Evolutionary conservation across 2,797 vertebrate species (phyloP).

Genomic region (Nyctibius grandis): DNA sequence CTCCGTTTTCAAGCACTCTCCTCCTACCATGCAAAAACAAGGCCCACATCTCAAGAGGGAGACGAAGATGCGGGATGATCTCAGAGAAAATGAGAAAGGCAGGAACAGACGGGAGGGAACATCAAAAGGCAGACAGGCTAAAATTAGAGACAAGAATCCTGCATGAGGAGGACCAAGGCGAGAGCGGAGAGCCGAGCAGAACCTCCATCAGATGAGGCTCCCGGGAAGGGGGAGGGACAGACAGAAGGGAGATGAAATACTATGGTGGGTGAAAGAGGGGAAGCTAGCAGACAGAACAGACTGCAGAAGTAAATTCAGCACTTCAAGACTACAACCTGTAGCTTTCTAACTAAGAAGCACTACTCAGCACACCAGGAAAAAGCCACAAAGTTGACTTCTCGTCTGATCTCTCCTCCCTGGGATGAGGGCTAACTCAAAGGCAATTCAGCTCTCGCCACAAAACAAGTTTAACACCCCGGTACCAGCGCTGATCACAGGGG

Average conservation of each 20-base stretch:
- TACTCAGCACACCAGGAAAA: background rate
- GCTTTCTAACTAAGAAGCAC: background rate
- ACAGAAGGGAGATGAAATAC: background rate
- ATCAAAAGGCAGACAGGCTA: conserved; percentile 30
- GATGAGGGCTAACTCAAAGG: background rate
- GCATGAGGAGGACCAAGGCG: background rate
- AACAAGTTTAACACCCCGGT: background rate
- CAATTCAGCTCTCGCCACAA: background rate
- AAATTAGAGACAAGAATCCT: conserved; percentile 44
- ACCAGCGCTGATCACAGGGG: background rate
- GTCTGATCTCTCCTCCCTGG: background rate
- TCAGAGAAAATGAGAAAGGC: conserved; percentile 1
- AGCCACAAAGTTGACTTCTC: background rate
- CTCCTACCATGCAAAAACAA: background rate
- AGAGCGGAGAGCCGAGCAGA: background rate
- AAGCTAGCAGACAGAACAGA: background rate
- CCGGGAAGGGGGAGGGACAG: background rate
- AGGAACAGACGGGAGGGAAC: conserved; percentile 29
- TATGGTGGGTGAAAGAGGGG: background rate
- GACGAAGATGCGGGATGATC: background rate
- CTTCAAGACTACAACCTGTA: background rate
- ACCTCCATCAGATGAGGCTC: background rate
- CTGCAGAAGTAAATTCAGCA: background rate
- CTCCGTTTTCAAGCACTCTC: background rate
- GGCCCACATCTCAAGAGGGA: background rate